Evolutionary conservation across 2,888 invertebrate species (phyloP).

Genomic region (Ophion ventricosus): DNA sequence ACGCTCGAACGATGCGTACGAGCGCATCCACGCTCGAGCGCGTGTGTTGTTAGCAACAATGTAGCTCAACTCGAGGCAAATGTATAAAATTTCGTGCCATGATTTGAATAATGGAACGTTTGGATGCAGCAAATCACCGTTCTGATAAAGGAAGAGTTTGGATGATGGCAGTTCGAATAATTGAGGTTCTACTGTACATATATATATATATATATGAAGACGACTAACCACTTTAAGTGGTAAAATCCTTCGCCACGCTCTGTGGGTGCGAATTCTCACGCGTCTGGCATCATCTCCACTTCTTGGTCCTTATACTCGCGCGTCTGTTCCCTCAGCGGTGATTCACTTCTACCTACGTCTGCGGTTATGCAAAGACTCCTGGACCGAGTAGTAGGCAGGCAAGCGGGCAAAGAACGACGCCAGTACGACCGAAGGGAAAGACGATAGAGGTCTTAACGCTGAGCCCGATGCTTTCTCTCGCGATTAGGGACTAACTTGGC

Average conservation of each 20-base stretch:
- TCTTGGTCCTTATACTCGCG: background rate
- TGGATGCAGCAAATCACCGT: too few species aligned
- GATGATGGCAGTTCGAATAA: too few species aligned
- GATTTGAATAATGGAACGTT: too few species aligned
- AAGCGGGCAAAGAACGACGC: slow-evolving; percentile 15
- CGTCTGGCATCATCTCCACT: slow-evolving; percentile 37
- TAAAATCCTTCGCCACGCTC: slow-evolving; percentile 30
- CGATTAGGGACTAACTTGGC: slow-evolving; percentile 57
- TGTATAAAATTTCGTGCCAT: too few species aligned
- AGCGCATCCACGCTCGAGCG: too few species aligned
- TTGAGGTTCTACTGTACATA: too few species aligned
- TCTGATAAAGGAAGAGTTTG: too few species aligned
- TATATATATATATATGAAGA: background rate
- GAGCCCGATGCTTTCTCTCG: slow-evolving; percentile 41
- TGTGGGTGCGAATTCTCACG: slow-evolving; percentile 46
- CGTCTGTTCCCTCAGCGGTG: slow-evolving; percentile 67
- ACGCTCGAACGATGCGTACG: too few species aligned
- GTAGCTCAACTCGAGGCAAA: too few species aligned
- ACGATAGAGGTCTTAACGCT: slow-evolving; percentile 46
- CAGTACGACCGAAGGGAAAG: slow-evolving; percentile 16
- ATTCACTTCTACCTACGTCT: slow-evolving; percentile 71
- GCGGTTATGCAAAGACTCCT: slow-evolving; percentile 71
- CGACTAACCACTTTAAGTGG: slow-evolving; percentile 41
- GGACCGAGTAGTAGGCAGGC: slow-evolving; percentile 13
- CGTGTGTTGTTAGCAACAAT: too few species aligned